These are phyloP conservation scores for Anoplolepis gracilipes DNA, from an alignment of 1,140 invertebrate genomes.

Conservation along the genomic window DNA sequence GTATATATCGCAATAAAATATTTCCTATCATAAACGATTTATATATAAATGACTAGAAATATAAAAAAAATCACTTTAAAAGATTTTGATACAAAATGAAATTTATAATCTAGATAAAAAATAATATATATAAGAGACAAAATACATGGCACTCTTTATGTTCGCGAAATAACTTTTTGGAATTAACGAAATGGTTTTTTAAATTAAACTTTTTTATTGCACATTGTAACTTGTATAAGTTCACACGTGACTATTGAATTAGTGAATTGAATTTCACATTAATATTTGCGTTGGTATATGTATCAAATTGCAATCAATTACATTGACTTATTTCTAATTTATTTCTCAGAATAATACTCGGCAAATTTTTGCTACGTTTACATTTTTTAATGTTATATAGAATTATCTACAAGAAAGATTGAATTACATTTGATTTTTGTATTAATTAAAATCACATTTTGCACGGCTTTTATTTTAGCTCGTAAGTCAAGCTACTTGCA, in stretches of 20 bases:
- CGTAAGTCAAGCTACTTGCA: neutral
- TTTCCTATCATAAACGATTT: too few species aligned
- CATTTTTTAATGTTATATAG: neutral
- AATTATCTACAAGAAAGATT: neutral
- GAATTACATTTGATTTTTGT: neutral
- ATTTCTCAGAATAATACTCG: neutral
- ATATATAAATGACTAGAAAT: too few species aligned
- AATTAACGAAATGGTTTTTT: conserved; percentile 7
- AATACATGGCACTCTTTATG: neutral
- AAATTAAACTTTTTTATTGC: conserved; percentile 14
- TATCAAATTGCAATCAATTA: neutral
- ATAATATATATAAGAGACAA: neutral
- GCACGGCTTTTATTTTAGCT: neutral
- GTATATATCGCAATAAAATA: too few species aligned
- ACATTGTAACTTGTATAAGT: neutral
- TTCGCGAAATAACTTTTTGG: too few species aligned
- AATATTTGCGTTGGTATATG: neutral
- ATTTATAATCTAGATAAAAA: neutral
- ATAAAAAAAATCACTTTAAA: too few species aligned
- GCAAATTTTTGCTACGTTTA: conserved; percentile 10
- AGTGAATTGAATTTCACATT: conserved; percentile 15
- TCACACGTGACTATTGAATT: conserved; percentile 4
- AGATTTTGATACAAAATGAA: too few species aligned
- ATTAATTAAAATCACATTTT: conserved; percentile 27
- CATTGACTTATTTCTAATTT: neutral